A percentile compares a stretch with the other conserved stretches of the same genome.
Conservation (phyloP, 2,113 vertebrate genomes). For the Mormoops blainvillei region DNA sequence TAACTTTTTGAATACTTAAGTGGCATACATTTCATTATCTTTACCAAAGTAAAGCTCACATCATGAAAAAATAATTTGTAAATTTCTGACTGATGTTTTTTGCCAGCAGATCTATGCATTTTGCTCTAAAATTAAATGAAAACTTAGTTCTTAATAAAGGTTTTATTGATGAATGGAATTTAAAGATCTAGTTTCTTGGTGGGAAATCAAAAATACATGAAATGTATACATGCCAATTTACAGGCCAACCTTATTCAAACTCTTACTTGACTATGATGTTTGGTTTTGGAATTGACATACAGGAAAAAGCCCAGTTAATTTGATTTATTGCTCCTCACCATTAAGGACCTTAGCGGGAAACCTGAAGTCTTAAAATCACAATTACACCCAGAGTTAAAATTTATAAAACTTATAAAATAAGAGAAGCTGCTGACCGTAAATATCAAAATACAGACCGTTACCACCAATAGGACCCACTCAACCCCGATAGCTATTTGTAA, state of each 20-base stretch:
- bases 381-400: constrained; percentile 33
- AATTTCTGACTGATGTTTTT: constrained; percentile 17
- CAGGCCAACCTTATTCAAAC: neutral
- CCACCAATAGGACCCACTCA: neutral
- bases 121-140: constrained; percentile 27
- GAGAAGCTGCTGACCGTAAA: neutral
- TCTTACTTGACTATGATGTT: constrained; percentile 18
- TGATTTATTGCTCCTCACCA: neutral
- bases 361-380: constrained; percentile 5
- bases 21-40: neutral
- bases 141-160: neutral
- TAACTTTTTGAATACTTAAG: neutral
- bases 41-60: constrained; percentile 27
- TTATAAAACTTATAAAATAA: constrained; percentile 39
- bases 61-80: constrained; percentile 46
- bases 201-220: neutral
- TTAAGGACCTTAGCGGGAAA: constrained; percentile 3
- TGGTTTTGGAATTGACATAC: neutral
- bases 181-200: neutral
- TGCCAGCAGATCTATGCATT: neutral
- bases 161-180: neutral
- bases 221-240: neutral
- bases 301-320: neutral
- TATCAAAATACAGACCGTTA: neutral
- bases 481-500: neutral